Conservation (phyloP, 1,140 invertebrate species). For the Ganaspis sp. region DNA sequence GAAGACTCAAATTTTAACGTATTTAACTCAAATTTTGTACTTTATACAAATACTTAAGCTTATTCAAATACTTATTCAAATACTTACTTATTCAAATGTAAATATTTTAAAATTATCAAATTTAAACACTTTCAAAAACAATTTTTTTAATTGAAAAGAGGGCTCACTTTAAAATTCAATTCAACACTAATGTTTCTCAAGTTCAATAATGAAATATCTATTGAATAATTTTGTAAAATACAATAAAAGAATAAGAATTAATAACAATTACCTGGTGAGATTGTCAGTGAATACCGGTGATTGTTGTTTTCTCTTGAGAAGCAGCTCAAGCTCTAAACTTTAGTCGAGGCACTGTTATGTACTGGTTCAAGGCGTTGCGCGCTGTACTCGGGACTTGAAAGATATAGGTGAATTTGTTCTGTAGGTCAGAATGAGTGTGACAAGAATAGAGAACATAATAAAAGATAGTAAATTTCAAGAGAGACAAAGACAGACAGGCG, state of each 20-base stretch:
- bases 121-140: no score
- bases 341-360: slow-evolving; percentile 48
- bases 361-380: slow-evolving; percentile 61
- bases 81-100: no score
- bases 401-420: slow-evolving; percentile 52
- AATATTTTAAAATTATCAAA: no score
- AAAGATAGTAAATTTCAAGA: slow-evolving; percentile 38
- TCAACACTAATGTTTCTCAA: no score
- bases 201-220: no score
- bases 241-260: slow-evolving; percentile 29
- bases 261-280: slow-evolving; percentile 46
- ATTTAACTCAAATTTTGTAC: no score
- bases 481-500: no score
- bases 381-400: slow-evolving; percentile 56
- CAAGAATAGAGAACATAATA: slow-evolving; percentile 38
- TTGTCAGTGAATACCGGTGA: slow-evolving; percentile 47
- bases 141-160: no score
- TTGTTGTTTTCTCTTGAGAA: slow-evolving; percentile 46
- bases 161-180: no score
- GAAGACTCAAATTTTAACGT: no score
- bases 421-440: slow-evolving; percentile 38
- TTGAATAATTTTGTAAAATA: slow-evolving; percentile 26
- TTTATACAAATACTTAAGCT: no score
- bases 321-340: slow-evolving; percentile 41
- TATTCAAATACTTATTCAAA: no score